Percentiles rank a stretch among this genome's conserved stretches.
Conservation (phyloP, 1,140 invertebrate genomes). For the Meloidogyne hapla region DNA sequence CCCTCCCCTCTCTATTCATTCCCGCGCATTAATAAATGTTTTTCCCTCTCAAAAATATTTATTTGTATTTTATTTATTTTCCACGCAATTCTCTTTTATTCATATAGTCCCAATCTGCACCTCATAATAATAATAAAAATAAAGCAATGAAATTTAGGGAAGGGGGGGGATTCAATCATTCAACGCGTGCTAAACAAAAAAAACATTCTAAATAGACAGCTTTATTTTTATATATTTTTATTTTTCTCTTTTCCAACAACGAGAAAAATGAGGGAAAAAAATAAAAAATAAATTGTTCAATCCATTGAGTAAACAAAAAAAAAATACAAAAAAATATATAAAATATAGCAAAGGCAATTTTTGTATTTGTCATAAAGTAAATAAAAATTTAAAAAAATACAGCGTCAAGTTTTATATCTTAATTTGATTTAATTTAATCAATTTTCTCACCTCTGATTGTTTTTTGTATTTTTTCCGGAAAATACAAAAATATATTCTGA, state of each 20-base stretch:
- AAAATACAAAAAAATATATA: neutral
- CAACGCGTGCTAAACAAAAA: conserved; percentile 2
- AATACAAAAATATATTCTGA: no score
- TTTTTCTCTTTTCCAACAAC: neutral
- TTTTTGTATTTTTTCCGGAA: no score
- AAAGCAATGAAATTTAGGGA: neutral
- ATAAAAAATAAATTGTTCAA: conserved; percentile 6
- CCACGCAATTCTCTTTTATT: neutral
- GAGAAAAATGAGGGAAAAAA: no score
- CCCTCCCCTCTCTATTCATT: neutral
- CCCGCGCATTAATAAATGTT: neutral
- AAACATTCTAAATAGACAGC: neutral
- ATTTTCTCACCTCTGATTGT: neutral
- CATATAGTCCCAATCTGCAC: neutral
- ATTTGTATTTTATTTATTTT: neutral
- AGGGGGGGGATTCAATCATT: neutral
- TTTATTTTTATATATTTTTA: neutral
- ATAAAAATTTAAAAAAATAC: neutral
- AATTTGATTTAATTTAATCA: neutral
- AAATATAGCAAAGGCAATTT: neutral
- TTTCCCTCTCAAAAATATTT: neutral
- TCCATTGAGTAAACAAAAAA: conserved; percentile 1
- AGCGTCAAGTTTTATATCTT: neutral
- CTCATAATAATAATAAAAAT: neutral
- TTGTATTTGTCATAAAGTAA: neutral